Evolutionary conservation across 2,113 vertebrate species (phyloP), one percentile per base, ranked within the genome.

Genomic region (Cinclus cinclus): DNA sequence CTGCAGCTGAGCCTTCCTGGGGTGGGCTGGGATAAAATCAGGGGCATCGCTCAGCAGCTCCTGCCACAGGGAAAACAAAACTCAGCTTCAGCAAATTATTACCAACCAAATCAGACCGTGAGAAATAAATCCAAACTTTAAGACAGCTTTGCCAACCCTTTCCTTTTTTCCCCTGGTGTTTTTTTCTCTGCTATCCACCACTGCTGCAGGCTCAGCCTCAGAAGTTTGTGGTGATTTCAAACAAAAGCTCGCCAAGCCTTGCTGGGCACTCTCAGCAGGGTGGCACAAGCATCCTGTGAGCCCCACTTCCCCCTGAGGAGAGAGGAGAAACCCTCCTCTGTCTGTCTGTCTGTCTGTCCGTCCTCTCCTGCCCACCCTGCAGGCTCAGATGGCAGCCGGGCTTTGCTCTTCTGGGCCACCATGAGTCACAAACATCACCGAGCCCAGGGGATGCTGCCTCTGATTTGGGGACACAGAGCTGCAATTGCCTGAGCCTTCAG

Each of bases 31-130:
- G 47, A 17, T 14, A 11, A 41, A 15, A 18, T 4, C 41, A 15
- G 73, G 22, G 37, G n/a, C 35, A 37, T 37, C 8, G 35, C 35
- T 37, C 35, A 37, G 35, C 68, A 55, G 1, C 11, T 33, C 33
- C 69, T 84, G 69, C 6, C 82, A 8, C 15, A 9, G 58, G 27
- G 41, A 47, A 5, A 28, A 13, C 59, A 5, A 33, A 33, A 7
- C 50, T 6, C 60, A 9, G 13, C 64, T 17, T 1, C 13, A 55
- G 47, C 47, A 30, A 20, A 79, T 25, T 0, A 15, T 28, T 15
- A 19, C 23, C 18, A 8, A 13, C 4, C 11, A 37, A 37, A 39
- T 4, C 53, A 59, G 13, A 27, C 7, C 1, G 0, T 3, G 19
- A 47, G 64, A 28, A 46, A 62, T 24, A 39, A n/a, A 9, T 19